Evolutionary conservation across 2,113 vertebrate genomes (phyloP).

Genomic region (Eulemur macaco): DNA sequence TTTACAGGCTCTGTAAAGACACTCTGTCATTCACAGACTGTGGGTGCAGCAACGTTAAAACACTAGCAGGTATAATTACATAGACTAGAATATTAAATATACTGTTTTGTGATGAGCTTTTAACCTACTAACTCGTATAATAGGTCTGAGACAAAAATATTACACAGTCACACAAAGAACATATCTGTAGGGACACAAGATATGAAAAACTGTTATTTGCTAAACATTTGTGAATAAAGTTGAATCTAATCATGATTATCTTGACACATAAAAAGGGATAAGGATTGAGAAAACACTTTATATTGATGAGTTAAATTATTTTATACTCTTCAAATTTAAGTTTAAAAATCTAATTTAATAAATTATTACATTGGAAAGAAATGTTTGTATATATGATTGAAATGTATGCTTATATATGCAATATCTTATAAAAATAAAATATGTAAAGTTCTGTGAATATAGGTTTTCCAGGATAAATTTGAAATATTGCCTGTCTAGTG

Average conservation of each 20-base stretch:
- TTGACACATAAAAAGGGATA: neutral
- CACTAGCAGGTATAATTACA: slow-evolving; percentile 52
- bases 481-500: neutral
- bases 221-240: slow-evolving; percentile 34
- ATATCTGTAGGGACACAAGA: neutral
- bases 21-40: slow-evolving; percentile 33
- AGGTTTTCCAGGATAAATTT: neutral
- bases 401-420: neutral
- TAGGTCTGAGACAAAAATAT: slow-evolving; percentile 55
- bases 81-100: slow-evolving; percentile 55
- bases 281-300: neutral
- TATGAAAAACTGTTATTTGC: slow-evolving; percentile 40
- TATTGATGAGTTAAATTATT: slow-evolving; percentile 8
- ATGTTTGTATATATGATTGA: neutral
- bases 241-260: slow-evolving; percentile 15
- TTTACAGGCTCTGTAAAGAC: slow-evolving; percentile 11
- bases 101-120: slow-evolving; percentile 59
- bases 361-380: slow-evolving; percentile 31
- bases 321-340: neutral
- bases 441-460: neutral
- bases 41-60: slow-evolving; percentile 36
- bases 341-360: neutral
- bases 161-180: slow-evolving; percentile 30
- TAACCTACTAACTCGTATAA: slow-evolving; percentile 24
- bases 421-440: slow-evolving; percentile 16